Base-by-base conservation (phyloP, 2,888 invertebrate genomes). In the Andrena trimmerana region DNA sequence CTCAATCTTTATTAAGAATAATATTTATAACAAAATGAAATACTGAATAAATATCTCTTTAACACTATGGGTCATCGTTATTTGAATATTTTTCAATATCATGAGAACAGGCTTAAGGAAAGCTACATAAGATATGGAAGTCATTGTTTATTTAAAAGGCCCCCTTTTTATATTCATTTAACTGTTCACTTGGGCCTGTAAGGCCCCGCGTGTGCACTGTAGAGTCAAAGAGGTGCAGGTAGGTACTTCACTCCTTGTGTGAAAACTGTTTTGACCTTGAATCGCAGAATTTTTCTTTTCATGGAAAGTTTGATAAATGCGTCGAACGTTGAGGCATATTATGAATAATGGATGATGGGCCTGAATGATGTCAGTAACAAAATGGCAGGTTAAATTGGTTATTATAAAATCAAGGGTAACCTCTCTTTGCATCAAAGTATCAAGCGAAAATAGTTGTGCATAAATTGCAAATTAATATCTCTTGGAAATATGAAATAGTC, bases 331-430 rank as follows among this genome's bases (percentile, higher is more conserved):
- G 6, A 27, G 36, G 13, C 6, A 24, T 27, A 31, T 27, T 57
- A 79, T 76, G 77, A 77, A 77, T 79, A 79, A 79, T 78, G 78
- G 77, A 78, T 75, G 67, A 67, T 52, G 52, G 59, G 50, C 60
- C 31, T 70, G 63, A 52, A 78, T 78, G 62, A 78, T 42, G 62
- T 48, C 52, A 24, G 67, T 68, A 78, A 78, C 76, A 33, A 78
- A 68, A 68, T 76, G 42, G 76, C 62, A 31, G 42, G n/a, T 36
- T 60, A 78, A 78, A 78, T 66, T 78, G 66, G 48, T 67, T 29
- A 7, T n/a, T 10, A 31, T 27, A 76, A 76, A 67, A 31, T 52
- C 36, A 74, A 78, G 60, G 57, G 60, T 74, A 60, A 78, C 62
- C 59, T 16, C 48, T 27, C 8, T 13, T n/a, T 24, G 59, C 27